Evolutionary conservation across 1,140 invertebrate species (phyloP), one percentile per base, ranked within the genome.

Genomic region (Habropoda laboriosa): DNA sequence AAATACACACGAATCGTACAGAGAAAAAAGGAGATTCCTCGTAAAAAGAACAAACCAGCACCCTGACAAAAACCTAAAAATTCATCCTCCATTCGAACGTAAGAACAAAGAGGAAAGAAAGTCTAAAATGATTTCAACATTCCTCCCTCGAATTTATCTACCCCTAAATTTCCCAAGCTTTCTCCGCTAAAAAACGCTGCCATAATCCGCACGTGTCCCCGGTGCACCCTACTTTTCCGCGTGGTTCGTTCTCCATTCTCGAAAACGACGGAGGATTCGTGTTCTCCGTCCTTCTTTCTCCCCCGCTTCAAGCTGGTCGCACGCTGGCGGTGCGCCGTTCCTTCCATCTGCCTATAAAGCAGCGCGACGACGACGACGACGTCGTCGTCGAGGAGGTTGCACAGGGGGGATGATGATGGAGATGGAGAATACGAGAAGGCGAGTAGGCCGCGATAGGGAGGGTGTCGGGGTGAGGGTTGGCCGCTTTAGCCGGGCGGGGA

Each of bases 401-500:
- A 24, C 8, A 38, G n/a, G 40, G 45, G 47, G 47, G 47, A 61
- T 21, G 42, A 53, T 24, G 74, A 79, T 51, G 30, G 16, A 51
- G 60, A 83, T 24, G 72, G 47, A 51, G 67, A 85, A 85, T 67
- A 73, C 76, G 72, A 57, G 77, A 83, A 83, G 64, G 73, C 51
- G 71, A 79, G 24, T 80, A 68, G 73, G 77, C 58, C 55, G 42
- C 27, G 53, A 42, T 73, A 51, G 81, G 58, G 38, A 72, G 64
- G 49, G 32, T 76, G 21, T 27, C 38, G 79, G 64, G 71, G 40
- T 60, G 80, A 57, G 73, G 83, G 74, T 86, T 85, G 83, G 83
- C 66, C 75, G 79, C 70, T 82, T 74, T 73, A 81, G 60, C 64
- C 79, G 71, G 75, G 70, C 75, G 83, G 80, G 82, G 75, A 82